Evolutionary conservation across 2,797 vertebrate genomes (phyloP), one percentile per base, ranked within the genome.

Genomic region (Remorina albescens): DNA sequence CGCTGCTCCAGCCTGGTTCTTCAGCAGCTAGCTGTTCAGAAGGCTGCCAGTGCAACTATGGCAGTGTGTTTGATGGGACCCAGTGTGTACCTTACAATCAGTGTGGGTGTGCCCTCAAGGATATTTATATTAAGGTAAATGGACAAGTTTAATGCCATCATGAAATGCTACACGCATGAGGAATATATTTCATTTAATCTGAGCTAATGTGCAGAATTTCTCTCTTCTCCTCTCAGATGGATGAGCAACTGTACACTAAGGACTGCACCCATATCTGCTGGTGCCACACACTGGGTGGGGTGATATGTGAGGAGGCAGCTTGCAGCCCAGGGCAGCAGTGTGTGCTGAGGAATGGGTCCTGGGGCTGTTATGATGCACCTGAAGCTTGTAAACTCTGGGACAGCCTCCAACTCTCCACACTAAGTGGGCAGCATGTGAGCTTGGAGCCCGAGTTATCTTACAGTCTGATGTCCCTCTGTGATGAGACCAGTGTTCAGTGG

Each of bases 101-200:
- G 18, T 90, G 88, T n/a, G 87, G 89, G 25, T 88, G 85, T 34
- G 15, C 61, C 19, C 65, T 70, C 16, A 28, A 65, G 3, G 78
- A 74, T 18, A 10, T 2, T 28, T 88, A 90, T 53, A 75, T 88
- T 26, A 74, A 90, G 77, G 85, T 91, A 76, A 68, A 16, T 51
- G 13, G 23, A 19, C 0, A 56, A 12, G 32, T 11, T 21, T 15
- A 2, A 36, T 36, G 58, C 12, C 58, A 19, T 6, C 1, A 8
- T 25, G 47, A 53, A 64, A 54, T 66, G 8, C 25, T 10, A 18
- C 30, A 39, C 0, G 23, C 30, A 41, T 4, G 30, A 16, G n/a
- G 28, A 53, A 18, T 23, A 10, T 21, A 1, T 54, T 62, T 16
- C 34, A 3, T n/a, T 25, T 23, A 36, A 44, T 51, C 9, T 46